Percentiles rank a stretch among this genome's conserved stretches.
Conservation (phyloP, 2,113 vertebrate species). For the Felis catus region DNA sequence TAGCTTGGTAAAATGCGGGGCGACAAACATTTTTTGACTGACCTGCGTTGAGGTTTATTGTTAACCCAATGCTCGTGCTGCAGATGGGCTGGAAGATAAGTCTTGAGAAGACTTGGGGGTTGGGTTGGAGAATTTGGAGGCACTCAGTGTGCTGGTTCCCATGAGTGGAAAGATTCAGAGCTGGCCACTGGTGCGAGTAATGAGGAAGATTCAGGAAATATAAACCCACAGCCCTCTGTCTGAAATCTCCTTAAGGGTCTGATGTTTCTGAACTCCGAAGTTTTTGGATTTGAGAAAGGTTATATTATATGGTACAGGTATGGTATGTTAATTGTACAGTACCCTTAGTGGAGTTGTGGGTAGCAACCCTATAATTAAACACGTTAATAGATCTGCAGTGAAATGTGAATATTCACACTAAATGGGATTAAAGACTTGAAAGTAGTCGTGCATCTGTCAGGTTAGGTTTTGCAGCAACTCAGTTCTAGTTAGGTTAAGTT, state of each 20-base stretch:
- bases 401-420: not conserved
- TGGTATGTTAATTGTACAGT: not conserved
- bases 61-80: not conserved
- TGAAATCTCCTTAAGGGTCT: not conserved
- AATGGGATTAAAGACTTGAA: constrained; percentile 11
- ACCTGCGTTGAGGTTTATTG: not conserved
- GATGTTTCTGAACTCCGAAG: not conserved
- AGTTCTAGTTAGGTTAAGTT: constrained; percentile 13
- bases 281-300: not conserved
- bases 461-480: constrained; percentile 26
- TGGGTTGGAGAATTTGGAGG: not conserved
- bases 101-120: not conserved
- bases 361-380: constrained; percentile 26
- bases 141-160: not conserved
- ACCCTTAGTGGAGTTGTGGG: not conserved
- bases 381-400: not conserved
- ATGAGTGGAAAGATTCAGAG: not conserved
- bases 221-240: not conserved
- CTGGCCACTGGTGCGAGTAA: not conserved
- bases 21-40: not conserved
- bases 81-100: not conserved
- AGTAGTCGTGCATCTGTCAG: not conserved
- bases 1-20: not conserved
- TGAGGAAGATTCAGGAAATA: not conserved
- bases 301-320: not conserved